Base-by-base conservation (phyloP, 1,140 invertebrate species). In the Leucophenga varia region DNA sequence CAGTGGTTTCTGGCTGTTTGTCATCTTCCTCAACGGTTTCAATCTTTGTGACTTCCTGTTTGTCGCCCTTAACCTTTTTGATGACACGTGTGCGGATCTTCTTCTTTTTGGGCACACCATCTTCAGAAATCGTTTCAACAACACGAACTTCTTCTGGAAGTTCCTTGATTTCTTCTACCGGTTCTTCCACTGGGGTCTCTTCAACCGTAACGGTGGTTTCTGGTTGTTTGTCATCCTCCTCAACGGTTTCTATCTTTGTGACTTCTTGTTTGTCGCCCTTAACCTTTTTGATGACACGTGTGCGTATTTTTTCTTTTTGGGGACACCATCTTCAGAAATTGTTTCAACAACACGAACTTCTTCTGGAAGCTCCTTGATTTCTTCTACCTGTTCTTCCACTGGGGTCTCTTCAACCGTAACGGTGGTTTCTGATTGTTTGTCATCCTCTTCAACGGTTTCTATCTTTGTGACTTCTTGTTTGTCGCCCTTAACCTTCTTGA, bases 1-100 rank as follows among this genome's bases (percentile, higher is more conserved):
- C 64, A 34, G 69, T 67, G 25, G 67, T 68, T 50, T 75, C 56
- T 16, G 76, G 72, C 34, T 57, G 48, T 52, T 78, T 72, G 30
- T 76, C 72, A 45, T 79, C 76, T 64, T 79, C 76, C 61, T 79
- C 72, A 32, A 79, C 57, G 17, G 78, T 78, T n/a, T 76, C 72
- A 44, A 78, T 77, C 67, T 80, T 76, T 10, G 74, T 78, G 3
- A 76, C 68, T 59, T 79, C 70, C 51, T 77, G 54, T 46, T 75
- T 77, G 9, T 63, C 60, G 34, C 75, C 79, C 47, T 67, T 74
- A 22, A 72, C 68, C 55, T 72, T 74, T 47, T 75, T 71, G 12
- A 75, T 76, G 3, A 75, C 43, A 32, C 57, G 44, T 52, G 71
- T 77, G 35, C 64, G 76, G 10, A 60, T 67, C 6, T 51, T 50